Conservation (phyloP, 2,888 invertebrate species). For the Trichopoda pennipes region DNA sequence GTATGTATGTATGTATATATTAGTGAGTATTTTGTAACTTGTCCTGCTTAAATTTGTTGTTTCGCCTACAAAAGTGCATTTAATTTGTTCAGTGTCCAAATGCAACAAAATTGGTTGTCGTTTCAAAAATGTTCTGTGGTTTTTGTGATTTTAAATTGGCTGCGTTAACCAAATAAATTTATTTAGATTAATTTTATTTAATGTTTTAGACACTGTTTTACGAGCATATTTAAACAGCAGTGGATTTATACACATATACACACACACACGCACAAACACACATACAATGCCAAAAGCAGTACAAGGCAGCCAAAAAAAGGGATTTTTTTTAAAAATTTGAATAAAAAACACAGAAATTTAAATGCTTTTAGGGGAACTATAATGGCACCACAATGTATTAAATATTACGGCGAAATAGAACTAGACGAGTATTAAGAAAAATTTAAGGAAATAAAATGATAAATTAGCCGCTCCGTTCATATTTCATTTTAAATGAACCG, state of each 20-base stretch:
- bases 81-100: slow-evolving; percentile 64
- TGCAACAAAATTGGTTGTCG: slow-evolving; percentile 66
- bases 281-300: slow-evolving; percentile 1
- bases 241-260: background rate
- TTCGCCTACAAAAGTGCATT: slow-evolving; percentile 60
- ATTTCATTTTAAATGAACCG: too few relatives aligned
- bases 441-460: background rate
- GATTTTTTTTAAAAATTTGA: slow-evolving; percentile 34
- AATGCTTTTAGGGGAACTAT: background rate
- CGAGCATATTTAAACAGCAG: slow-evolving; percentile 38
- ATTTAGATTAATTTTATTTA: slow-evolving; percentile 69
- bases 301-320: slow-evolving; percentile 3
- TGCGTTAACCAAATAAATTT: slow-evolving; percentile 67
- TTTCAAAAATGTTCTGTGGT: slow-evolving; percentile 68
- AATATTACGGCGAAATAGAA: slow-evolving; percentile 14
- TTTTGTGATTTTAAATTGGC: slow-evolving; percentile 69
- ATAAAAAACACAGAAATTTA: background rate
- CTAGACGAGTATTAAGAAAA: background rate
- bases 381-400: slow-evolving; percentile 32
- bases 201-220: slow-evolving; percentile 62
- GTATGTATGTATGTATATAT: background rate
- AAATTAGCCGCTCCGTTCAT: background rate
- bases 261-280: too few relatives aligned
- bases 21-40: slow-evolving; percentile 1
- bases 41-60: slow-evolving; percentile 34